Evolutionary conservation across 2,888 invertebrate genomes (phyloP).

Genomic region (Eucera pruinosa): DNA sequence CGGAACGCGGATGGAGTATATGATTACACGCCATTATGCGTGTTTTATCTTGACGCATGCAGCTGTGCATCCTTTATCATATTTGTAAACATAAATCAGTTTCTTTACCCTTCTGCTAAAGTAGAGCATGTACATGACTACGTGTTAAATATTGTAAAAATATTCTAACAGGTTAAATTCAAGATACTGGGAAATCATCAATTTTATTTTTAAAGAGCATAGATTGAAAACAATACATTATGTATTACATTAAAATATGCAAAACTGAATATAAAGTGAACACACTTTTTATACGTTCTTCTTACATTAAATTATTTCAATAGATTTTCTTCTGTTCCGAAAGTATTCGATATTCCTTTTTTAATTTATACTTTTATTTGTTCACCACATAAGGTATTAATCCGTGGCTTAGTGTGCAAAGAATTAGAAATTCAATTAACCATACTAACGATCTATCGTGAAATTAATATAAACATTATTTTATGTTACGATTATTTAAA

Average conservation of each 20-base stretch:
- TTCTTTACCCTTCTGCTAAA: neutral
- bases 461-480: neutral
- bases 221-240: no score
- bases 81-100: constrained; percentile 7
- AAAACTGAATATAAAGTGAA: no score
- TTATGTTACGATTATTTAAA: neutral
- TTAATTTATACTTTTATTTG: no score
- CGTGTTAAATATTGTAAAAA: neutral
- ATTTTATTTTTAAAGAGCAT: no score
- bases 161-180: no score
- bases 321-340: no score
- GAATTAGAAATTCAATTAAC: neutral
- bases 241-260: no score
- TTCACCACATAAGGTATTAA: neutral
- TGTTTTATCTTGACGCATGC: neutral
- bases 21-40: neutral
- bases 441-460: neutral
- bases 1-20: neutral
- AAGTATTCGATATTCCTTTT: no score
- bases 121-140: neutral
- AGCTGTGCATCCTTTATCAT: neutral
- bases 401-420: neutral
- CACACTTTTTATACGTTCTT: no score
- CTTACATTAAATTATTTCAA: no score
- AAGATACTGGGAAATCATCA: no score